phyloP scores from a whole-genome alignment of 2,113 vertebrate genomes.

The Alces alces region DNA sequence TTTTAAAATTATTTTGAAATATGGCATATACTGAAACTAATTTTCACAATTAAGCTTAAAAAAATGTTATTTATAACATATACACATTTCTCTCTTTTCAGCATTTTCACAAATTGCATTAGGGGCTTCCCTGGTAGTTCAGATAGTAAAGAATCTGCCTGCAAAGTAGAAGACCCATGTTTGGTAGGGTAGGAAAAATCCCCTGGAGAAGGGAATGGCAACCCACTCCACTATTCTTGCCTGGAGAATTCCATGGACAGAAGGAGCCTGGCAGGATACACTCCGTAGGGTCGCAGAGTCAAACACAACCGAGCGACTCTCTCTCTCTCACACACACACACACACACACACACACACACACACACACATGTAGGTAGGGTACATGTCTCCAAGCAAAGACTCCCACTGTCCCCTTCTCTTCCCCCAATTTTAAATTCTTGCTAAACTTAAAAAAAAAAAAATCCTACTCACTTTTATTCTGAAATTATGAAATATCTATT shows the following conservation, averaged over 20 bases:
- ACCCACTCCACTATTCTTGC: too few relatives aligned
- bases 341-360: too few relatives aligned
- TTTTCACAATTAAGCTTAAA: conserved; percentile 18
- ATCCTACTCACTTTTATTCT: background rate
- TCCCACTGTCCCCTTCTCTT: background rate
- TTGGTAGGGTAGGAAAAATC: too few relatives aligned
- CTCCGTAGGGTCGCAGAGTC: too few relatives aligned
- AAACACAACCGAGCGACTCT: too few relatives aligned
- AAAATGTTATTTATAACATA: background rate
- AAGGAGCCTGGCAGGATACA: too few relatives aligned
- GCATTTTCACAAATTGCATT: background rate
- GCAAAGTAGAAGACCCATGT: too few relatives aligned
- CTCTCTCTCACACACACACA: too few relatives aligned
- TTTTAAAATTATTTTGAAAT: background rate
- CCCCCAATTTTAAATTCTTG: background rate
- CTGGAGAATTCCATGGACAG: too few relatives aligned
- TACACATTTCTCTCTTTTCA: background rate
- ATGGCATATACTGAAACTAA: background rate
- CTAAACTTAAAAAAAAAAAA: background rate
- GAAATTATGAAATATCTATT: background rate
- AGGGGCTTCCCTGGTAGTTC: background rate
- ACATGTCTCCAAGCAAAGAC: background rate
- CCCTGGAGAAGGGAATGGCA: too few relatives aligned
- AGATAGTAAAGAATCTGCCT: too few relatives aligned
- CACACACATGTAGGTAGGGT: background rate